Evolutionary conservation across 2,113 vertebrate species (phyloP).

Genomic region (Bubo bubo): DNA sequence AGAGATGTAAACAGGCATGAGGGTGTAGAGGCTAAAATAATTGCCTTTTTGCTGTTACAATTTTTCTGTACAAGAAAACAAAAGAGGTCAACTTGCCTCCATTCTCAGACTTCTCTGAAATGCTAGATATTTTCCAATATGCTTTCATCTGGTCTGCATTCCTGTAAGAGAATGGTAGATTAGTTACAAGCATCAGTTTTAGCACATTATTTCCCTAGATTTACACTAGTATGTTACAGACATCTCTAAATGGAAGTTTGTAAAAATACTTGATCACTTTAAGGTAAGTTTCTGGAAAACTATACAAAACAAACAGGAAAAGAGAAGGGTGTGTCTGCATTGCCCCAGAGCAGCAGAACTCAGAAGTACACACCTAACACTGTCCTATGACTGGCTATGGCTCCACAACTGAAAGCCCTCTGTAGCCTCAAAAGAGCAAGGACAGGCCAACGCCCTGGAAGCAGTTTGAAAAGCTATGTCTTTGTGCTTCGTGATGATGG

Average conservation of each 20-base stretch:
- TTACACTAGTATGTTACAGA: neutral
- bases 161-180: constrained; percentile 73
- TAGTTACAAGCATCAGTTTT: neutral
- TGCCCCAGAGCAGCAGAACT: neutral
- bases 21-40: neutral
- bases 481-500: neutral
- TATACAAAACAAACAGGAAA: neutral
- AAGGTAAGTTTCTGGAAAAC: neutral
- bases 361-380: neutral
- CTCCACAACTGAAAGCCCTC: neutral
- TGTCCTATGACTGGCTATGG: accelerated
- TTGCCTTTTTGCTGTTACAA: neutral
- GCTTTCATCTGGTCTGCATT: constrained; percentile 94
- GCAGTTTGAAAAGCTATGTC: neutral
- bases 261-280: neutral
- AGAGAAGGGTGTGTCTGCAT: neutral
- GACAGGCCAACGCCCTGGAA: neutral
- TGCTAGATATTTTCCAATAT: constrained; percentile 91
- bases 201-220: neutral
- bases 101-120: constrained; percentile 97
- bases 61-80: neutral
- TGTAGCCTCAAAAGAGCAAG: neutral
- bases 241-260: neutral
- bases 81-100: constrained; percentile 81
- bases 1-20: neutral